These are phyloP conservation scores for Chroicocephalus ridibundus DNA, from an alignment of 2,113 vertebrate genomes.

Conservation along the genomic window DNA sequence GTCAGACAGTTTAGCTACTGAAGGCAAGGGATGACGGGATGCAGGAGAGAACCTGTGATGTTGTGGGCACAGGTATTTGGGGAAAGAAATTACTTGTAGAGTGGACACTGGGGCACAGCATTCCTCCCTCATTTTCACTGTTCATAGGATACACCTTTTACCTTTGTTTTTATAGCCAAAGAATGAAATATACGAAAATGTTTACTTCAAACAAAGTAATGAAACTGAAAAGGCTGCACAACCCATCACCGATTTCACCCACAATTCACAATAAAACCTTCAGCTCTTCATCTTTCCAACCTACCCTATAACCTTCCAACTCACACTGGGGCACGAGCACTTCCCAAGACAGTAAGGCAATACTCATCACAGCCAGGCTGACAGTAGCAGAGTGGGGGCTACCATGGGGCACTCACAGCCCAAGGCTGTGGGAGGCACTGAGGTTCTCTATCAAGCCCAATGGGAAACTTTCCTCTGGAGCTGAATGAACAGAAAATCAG, in stretches of 20 bases:
- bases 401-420: neutral
- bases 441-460: neutral
- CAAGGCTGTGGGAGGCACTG: neutral
- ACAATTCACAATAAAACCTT: neutral
- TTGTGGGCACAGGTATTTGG: neutral
- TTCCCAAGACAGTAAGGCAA: neutral
- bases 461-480: neutral
- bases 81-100: neutral
- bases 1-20: neutral
- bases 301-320: neutral
- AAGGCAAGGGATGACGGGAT: neutral
- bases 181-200: neutral
- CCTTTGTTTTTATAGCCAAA: neutral
- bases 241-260: neutral
- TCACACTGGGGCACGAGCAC: neutral
- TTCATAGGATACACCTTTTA: neutral
- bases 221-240: neutral
- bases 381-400: neutral
- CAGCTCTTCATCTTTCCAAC: neutral
- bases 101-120: neutral
- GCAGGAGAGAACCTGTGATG: neutral
- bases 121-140: neutral
- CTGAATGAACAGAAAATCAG: neutral
- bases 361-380: neutral
- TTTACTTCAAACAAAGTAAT: neutral